A percentile compares a stretch with the other conserved stretches of the same genome.
phyloP scores from a whole-genome alignment of 2,797 vertebrate species.

The Novumbra hubbsi region DNA sequence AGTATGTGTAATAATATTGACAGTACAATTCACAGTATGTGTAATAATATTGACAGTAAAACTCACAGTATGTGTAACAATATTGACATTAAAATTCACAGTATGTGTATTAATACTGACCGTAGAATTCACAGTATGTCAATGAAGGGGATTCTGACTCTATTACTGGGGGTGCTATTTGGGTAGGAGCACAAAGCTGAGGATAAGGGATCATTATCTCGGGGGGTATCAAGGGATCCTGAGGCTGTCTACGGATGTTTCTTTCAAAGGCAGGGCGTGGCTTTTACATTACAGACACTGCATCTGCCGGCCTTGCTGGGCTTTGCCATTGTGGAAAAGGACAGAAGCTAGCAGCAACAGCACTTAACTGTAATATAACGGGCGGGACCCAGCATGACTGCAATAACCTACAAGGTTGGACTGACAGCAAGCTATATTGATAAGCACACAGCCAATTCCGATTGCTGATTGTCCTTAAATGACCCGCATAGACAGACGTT shows the following conservation, averaged over 20 bases:
- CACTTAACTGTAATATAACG: constrained; percentile 5
- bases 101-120: no score
- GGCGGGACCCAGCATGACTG: constrained; percentile 8
- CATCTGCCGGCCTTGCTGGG: constrained; percentile 10
- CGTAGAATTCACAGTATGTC: no score
- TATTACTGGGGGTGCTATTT: neutral
- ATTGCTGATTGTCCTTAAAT: constrained; percentile 40
- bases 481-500: constrained; percentile 33
- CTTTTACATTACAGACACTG: constrained; percentile 4
- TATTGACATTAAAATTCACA: no score
- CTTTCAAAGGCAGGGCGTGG: constrained; percentile 46
- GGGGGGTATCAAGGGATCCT: neutral
- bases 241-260: neutral
- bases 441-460: neutral
- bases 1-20: no score
- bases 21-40: no score
- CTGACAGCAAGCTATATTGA: constrained; percentile 10
- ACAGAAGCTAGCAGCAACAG: neutral
- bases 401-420: constrained; percentile 14
- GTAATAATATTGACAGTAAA: no score
- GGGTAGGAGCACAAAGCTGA: constrained; percentile 1
- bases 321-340: neutral
- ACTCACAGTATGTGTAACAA: no score
- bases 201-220: neutral
- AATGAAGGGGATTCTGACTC: no score